These are phyloP conservation scores for Dendronephthya gigantea DNA, from an alignment of 64 coral and sea anemone genomes.

Conservation along the genomic window DNA sequence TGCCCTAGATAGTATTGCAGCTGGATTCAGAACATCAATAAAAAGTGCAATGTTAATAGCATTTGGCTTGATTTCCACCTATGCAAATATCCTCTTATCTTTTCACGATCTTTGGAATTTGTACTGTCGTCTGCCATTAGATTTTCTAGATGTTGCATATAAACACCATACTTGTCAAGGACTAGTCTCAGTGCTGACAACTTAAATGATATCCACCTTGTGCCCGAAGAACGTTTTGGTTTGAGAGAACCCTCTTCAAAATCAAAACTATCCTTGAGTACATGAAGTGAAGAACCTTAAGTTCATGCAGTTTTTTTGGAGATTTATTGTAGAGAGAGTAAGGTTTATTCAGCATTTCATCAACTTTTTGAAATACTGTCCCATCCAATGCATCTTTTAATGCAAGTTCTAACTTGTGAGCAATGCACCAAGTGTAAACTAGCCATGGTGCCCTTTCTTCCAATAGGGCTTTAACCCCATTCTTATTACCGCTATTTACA, in stretches of 20 bases:
- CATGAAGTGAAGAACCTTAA: neutral
- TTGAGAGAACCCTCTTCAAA: conserved; percentile 15
- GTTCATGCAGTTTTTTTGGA: neutral
- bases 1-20: conserved; percentile 4
- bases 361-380: neutral
- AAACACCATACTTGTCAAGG: conserved; percentile 6
- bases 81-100: neutral
- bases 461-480: neutral
- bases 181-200: neutral
- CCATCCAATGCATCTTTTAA: neutral
- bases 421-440: conserved; percentile 12
- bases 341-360: neutral
- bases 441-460: neutral
- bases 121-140: neutral
- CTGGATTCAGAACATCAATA: conserved; percentile 7
- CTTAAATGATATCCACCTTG: neutral
- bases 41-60: conserved; percentile 5
- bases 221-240: conserved; percentile 3
- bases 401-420: neutral
- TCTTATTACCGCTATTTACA: neutral
- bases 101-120: neutral
- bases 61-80: neutral
- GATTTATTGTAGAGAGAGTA: conserved; percentile 3
- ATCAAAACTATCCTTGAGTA: neutral
- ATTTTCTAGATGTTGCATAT: conserved; percentile 17